A percentile compares a stretch with the other conserved stretches of the same genome.
These are phyloP conservation scores for Neotoma lepida DNA, from an alignment of 2,113 vertebrate species.

Conservation along the genomic window DNA sequence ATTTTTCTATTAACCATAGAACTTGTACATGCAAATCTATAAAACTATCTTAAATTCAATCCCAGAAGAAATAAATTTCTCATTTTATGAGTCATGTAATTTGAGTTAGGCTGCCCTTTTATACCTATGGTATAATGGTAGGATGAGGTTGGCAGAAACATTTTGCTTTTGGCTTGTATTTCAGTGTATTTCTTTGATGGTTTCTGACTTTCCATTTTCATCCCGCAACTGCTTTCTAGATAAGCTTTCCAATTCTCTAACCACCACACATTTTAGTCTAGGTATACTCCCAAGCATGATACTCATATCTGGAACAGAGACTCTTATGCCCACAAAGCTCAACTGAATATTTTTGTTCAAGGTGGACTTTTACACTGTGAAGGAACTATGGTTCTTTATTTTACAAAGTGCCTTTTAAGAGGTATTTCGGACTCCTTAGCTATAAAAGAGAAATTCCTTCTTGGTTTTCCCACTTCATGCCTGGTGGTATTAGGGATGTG, in stretches of 20 bases:
- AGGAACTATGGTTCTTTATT: not conserved
- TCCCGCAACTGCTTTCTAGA: constrained; percentile 14
- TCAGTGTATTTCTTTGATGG: constrained; percentile 67
- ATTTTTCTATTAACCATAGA: constrained; percentile 38
- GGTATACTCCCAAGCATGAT: constrained; percentile 37
- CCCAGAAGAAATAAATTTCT: not conserved
- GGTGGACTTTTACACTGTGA: not conserved
- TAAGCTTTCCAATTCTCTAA: constrained; percentile 4
- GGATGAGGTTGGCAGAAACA: constrained; percentile 63
- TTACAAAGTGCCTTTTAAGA: not conserved
- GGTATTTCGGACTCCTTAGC: not conserved
- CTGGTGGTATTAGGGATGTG: not conserved
- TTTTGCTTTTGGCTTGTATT: constrained; percentile 63
- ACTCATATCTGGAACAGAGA: constrained; percentile 38
- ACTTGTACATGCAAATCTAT: not conserved
- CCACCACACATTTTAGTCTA: not conserved
- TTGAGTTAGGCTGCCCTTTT: constrained; percentile 4
- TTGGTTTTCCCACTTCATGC: not conserved
- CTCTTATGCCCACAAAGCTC: constrained; percentile 51
- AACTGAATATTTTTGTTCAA: not conserved
- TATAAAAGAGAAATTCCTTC: constrained; percentile 20
- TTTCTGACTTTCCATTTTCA: constrained; percentile 56
- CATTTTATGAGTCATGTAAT: constrained; percentile 6
- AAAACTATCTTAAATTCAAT: constrained; percentile 32
- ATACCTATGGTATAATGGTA: not conserved